phyloP scores from a whole-genome alignment of 2,113 vertebrate genomes.

The Pantherophis guttatus region DNA sequence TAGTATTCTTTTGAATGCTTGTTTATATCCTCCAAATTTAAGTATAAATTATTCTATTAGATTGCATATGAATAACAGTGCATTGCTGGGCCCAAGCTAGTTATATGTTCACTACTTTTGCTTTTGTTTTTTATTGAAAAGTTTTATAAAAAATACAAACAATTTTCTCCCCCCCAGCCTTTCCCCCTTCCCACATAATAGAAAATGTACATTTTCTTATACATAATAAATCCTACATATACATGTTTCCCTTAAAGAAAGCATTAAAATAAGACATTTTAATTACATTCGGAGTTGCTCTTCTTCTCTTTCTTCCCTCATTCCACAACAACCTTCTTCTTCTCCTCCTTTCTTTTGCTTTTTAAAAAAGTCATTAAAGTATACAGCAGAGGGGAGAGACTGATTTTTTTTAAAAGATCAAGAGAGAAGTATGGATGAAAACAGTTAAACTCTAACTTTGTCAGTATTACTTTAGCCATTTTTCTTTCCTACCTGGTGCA shows the following conservation, averaged over 20 bases:
- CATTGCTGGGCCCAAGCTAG: not conserved
- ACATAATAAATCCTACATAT: too few species aligned
- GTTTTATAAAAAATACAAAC: too few species aligned
- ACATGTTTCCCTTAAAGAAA: too few species aligned
- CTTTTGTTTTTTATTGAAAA: not conserved
- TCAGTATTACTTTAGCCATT: not conserved
- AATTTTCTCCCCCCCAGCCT: too few species aligned
- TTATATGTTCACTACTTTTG: not conserved
- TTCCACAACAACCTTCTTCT: too few species aligned
- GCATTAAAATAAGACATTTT: too few species aligned
- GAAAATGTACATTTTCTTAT: too few species aligned
- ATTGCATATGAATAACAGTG: not conserved
- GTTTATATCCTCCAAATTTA: slow-evolving; percentile 29
- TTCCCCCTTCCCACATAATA: too few species aligned
- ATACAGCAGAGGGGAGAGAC: too few species aligned
- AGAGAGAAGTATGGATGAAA: not conserved
- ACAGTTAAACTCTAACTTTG: not conserved
- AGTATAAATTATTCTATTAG: not conserved
- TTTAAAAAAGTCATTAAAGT: not conserved
- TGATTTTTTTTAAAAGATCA: not conserved
- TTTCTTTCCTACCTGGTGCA: not conserved
- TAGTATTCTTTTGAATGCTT: slow-evolving; percentile 24
- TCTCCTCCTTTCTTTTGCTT: too few species aligned
- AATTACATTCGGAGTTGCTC: too few species aligned
- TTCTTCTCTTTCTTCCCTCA: too few species aligned